phyloP scores from a whole-genome alignment of 1,140 invertebrate genomes.

The Pseudomyrmex dendroicus region DNA sequence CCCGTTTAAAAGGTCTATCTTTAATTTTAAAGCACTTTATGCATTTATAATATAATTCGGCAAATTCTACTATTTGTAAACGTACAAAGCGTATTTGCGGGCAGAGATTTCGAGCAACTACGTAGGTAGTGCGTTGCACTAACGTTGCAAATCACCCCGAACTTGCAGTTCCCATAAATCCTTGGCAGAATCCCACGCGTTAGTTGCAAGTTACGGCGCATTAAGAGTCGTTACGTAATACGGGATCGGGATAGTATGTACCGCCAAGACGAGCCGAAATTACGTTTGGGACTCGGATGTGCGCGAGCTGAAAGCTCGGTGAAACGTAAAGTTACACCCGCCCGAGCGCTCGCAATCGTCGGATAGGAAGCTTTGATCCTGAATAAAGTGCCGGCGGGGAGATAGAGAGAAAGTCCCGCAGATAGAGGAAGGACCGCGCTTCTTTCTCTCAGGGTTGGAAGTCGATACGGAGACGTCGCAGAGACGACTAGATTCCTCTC shows the following conservation, averaged over 20 bases:
- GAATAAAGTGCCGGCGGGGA: constrained; percentile 46
- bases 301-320: constrained; percentile 36
- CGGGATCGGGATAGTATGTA: constrained; percentile 51
- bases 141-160: constrained; percentile 24
- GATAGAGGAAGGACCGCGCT: constrained; percentile 31
- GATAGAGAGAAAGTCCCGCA: constrained; percentile 39
- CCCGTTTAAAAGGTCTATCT: too few species aligned
- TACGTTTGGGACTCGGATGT: constrained; percentile 54
- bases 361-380: constrained; percentile 52
- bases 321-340: constrained; percentile 53
- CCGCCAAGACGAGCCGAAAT: constrained; percentile 58
- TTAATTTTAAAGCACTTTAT: too few species aligned
- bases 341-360: constrained; percentile 34
- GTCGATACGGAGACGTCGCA: constrained; percentile 55
- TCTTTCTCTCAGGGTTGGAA: constrained; percentile 43
- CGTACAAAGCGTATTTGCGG: background rate
- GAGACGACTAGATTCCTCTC: constrained; percentile 4
- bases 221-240: constrained; percentile 59
- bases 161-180: constrained; percentile 27
- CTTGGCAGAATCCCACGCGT: constrained; percentile 25
- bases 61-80: background rate
- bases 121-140: background rate
- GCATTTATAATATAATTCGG: too few species aligned
- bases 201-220: constrained; percentile 25
- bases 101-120: constrained; percentile 13